Base-by-base conservation (phyloP, 2,113 vertebrate species). In the Euleptes europaea region DNA sequence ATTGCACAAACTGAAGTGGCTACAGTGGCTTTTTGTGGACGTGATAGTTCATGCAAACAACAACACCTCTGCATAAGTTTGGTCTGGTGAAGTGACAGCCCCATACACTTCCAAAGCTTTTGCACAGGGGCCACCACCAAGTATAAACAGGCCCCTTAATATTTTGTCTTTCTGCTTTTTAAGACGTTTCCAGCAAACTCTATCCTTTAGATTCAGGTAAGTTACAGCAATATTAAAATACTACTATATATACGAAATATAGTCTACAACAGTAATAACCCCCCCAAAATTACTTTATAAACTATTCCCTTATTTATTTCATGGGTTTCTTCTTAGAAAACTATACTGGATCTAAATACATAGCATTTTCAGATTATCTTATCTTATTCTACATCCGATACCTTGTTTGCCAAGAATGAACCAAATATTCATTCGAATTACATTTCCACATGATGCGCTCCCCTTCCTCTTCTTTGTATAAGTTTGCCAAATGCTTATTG, bases 301-400 rank as follows among this genome's bases (percentile, higher is more conserved):
- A 57, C 35, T 75, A n/a, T 44, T 19, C 17, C 71, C 17, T 49
- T 66, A 28, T 79, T 69, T 1, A 0, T 73, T 85, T 80, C 47
- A 90, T 14, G 13, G 89, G 66, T 69, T 74, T 54, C 78, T 66
- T n/a, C 78, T 82, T 63, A 67, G 74, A 78, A 83, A 85, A 90
- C 9, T 82, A 35, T 80, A 78, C 67, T 38, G 44, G 60, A 66
- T 85, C 31, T 89, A 47, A 5, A 84, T 28, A 23, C 38, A 40
- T 38, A 33, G 40, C 84, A 28, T 19, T 28, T 23, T 79, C 82
- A 74, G 57, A 66, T 91, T 40, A 82, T 9, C 83, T 92, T 90
- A 91, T 54, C 67, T 82, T 47, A 76, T 67, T 66, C 31, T 51
- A 49, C 31, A 66, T 66, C 49, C 33, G 82, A 66, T 49, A 49